Base-by-base conservation (phyloP, 2,113 vertebrate species). In the Arenaria interpres region DNA sequence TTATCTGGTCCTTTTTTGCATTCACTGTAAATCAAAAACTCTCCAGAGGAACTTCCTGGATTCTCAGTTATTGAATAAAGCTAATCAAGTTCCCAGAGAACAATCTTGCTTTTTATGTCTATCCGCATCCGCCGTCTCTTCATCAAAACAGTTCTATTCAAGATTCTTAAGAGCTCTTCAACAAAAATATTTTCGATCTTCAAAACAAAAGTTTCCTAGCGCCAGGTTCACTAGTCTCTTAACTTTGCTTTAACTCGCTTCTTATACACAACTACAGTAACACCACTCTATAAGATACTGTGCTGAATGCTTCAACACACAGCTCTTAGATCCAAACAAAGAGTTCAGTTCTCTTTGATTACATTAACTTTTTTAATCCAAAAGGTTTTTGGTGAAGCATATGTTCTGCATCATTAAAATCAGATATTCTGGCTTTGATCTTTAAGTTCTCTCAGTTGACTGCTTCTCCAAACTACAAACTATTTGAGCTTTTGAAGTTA, bases 401-500 rank as follows among this genome's bases (percentile, higher is more conserved):
- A 97, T 97, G 97, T 97, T 97, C 97, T 97, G 96, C 97, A 97
- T 97, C 97, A 97, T 97, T 97, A 97, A 97, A 97, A 97, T 97
- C 97, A 97, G 97, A 97, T 97, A 97, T 94, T 97, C 80, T 89
- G 91, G 50, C 97, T 97, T 97, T 97, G 97, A 97, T 97, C 95
- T 97, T 94, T 89, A 97, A 96, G 94, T 96, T 95, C 96, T 95
- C 85, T 97, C 96, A 97, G 97, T 96, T 96, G 96, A 97, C 96
- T 97, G 97, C 95, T 95, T 97, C 96, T 95, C 82, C 92, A 91
- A 91, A 83, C 96, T 97, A 96, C 85, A 97, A 96, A 96, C 93
- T 96, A 92, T 95, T 95, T 4, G 11, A 93, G 97, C 97, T 97
- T 97, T 97, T 97, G 96, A 97, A 97, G 96, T 97, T 96, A 97